Evolutionary conservation across 1,140 invertebrate genomes (phyloP).

Genomic region (Eurosta solidaginis): DNA sequence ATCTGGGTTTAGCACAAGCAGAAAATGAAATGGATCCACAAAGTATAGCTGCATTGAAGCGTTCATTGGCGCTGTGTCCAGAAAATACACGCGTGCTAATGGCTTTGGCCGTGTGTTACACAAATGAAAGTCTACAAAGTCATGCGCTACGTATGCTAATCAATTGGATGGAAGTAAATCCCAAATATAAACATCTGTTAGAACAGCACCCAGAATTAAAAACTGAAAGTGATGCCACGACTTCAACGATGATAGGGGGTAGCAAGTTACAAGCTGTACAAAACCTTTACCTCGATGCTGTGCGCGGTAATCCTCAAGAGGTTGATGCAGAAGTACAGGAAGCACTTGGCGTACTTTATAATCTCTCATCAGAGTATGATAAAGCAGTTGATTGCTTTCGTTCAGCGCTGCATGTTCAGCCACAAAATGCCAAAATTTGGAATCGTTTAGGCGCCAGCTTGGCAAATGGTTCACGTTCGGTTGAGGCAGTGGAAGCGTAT

Average conservation of each 20-base stretch:
- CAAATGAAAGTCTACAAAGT: slow-evolving; percentile 88
- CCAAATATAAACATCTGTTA: slow-evolving; percentile 79
- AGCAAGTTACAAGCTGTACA: slow-evolving; percentile 68
- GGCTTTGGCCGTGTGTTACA: slow-evolving; percentile 90
- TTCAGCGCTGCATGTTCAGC: slow-evolving; percentile 81
- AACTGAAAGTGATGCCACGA: slow-evolving; percentile 32
- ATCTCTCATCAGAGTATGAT: slow-evolving; percentile 90
- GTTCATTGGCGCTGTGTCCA: slow-evolving; percentile 82
- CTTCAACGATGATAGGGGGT: slow-evolving; percentile 49
- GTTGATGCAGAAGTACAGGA: slow-evolving; percentile 95
- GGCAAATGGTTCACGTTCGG: slow-evolving; percentile 92
- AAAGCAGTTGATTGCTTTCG: slow-evolving; percentile 97
- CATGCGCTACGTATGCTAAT: slow-evolving; percentile 74
- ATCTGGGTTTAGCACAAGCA: slow-evolving; percentile 87
- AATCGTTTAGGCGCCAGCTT: slow-evolving; percentile 96
- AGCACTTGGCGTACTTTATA: slow-evolving; percentile 93
- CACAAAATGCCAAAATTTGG: slow-evolving; percentile 92
- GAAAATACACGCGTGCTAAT: slow-evolving; percentile 84
- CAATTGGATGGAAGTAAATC: slow-evolving; percentile 85
- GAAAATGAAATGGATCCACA: slow-evolving; percentile 77
- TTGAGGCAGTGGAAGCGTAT: slow-evolving; percentile 96
- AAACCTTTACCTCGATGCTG: slow-evolving; percentile 84
- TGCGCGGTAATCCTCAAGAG: slow-evolving; percentile 73
- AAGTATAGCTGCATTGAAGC: slow-evolving; percentile 87
- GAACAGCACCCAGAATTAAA: slow-evolving; percentile 58